A percentile compares a stretch with the other conserved stretches of the same genome.
These are phyloP conservation scores for Drosophila histrio DNA, from an alignment of 2,888 invertebrate genomes.

Conservation along the genomic window DNA sequence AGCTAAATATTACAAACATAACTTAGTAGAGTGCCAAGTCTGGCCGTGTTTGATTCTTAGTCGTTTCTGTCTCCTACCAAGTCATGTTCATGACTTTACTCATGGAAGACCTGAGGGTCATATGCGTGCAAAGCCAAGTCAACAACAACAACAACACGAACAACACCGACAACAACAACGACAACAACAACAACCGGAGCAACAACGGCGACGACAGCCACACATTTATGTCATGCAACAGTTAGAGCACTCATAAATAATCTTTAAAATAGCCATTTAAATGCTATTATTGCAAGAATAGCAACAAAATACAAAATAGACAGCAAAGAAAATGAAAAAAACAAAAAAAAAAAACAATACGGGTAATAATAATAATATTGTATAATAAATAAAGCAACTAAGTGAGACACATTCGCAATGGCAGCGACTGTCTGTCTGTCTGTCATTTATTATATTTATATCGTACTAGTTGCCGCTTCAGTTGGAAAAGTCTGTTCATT, in stretches of 20 bases:
- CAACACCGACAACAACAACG: slow-evolving; percentile 9
- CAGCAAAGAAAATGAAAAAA: background rate
- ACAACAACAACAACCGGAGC: slow-evolving; percentile 26
- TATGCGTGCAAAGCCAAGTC: slow-evolving; percentile 50
- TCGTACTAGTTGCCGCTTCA: slow-evolving; percentile 30
- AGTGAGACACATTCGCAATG: slow-evolving; percentile 53
- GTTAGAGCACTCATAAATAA: slow-evolving; percentile 66
- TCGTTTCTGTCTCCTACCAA: slow-evolving; percentile 30
- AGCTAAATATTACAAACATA: slow-evolving; percentile 11
- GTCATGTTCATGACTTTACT: slow-evolving; percentile 61
- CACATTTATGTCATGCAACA: slow-evolving; percentile 63
- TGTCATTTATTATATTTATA: slow-evolving; percentile 50
- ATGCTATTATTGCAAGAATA: slow-evolving; percentile 61
- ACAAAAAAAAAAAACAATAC: background rate
- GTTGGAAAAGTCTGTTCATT: slow-evolving; percentile 1
- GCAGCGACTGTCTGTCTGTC: slow-evolving; percentile 28
- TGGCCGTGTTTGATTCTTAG: slow-evolving; percentile 16
- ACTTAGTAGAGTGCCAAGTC: slow-evolving; percentile 5
- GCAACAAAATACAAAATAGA: slow-evolving; percentile 7
- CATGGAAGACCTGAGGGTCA: slow-evolving; percentile 62
- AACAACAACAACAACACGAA: background rate
- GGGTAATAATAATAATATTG: slow-evolving; percentile 26
- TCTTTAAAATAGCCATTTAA: slow-evolving; percentile 73
- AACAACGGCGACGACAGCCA: slow-evolving; percentile 44
- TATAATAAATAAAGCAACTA: slow-evolving; percentile 50